These are phyloP conservation scores for Anomalospiza imberbis DNA, from an alignment of 2,797 vertebrate genomes.

Conservation along the genomic window DNA sequence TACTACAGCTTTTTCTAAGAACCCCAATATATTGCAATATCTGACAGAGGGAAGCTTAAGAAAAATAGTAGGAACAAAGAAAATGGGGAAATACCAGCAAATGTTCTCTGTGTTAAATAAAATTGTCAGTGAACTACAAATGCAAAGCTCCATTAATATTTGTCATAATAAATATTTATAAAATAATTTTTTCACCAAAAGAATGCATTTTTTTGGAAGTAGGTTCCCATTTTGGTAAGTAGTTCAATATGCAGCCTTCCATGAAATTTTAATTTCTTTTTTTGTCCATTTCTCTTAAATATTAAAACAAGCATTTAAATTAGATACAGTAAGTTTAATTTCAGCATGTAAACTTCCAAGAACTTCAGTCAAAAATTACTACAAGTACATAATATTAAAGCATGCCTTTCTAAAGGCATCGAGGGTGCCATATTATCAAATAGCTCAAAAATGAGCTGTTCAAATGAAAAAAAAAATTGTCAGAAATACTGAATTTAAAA, in stretches of 20 bases:
- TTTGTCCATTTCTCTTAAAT: neutral
- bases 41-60: neutral
- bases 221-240: neutral
- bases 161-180: neutral
- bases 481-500: neutral
- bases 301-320: neutral
- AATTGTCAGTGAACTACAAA: neutral
- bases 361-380: neutral
- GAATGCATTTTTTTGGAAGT: neutral
- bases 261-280: neutral
- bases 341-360: neutral
- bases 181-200: neutral
- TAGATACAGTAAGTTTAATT: neutral
- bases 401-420: neutral
- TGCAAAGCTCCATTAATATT: neutral
- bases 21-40: neutral
- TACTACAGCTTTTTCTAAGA: neutral
- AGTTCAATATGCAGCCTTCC: neutral
- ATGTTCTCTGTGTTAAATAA: neutral
- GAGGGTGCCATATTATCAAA: neutral
- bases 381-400: neutral
- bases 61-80: neutral
- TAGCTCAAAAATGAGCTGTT: neutral
- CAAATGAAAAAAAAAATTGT: neutral
- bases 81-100: neutral